Base-by-base conservation (phyloP, 2,888 invertebrate genomes). In the Agriotes lineatus region DNA sequence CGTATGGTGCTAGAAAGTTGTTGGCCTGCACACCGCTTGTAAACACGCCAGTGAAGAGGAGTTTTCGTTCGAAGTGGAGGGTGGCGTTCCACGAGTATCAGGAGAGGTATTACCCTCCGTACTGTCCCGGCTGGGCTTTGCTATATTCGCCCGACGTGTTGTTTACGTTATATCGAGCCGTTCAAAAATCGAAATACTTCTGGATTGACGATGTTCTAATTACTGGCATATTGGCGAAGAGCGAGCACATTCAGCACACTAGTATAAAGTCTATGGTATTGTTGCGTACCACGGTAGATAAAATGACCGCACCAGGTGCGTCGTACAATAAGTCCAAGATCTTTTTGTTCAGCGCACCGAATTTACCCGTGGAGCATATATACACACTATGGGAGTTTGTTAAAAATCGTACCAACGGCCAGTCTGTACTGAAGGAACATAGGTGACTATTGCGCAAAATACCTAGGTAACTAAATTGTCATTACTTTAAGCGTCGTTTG, bases 171-270 rank as follows among this genome's bases (percentile, higher is more conserved):
- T 88, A 88, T 77, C 82, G 80, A 48, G 86, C 87, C 72, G 89
- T 89, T 6, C 88, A 89, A 76, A 85, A 82, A 64, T 82, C 86
- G 2, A 85, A 87, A 1, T 91, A 90, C 79, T 92, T 92, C 83
- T 92, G 93, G 92, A 90, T 92, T 67, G 92, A 92, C 80, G 92
- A 92, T 80, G 90, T 90, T 62, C 90, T 90, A 77, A 84, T 92
- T 30, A 92, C 92, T 2, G 92, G 92, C 44, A 86, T 86, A 5
- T 76, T 89, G 63, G 89, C 89, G 0, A 83, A 86, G 72, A 86
- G 86, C 77, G 83, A 87, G 6, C 87, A 88, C 72, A 79, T 90
- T n/a, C 82, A 85, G 0, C 87, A 88, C 56, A 88, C 88, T 0
- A 85, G 88, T 19, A 72, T 88, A 20, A 30, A 60, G 7, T 61